Evolutionary conservation across 2,888 invertebrate species (phyloP).

Genomic region (Macrophya alboannulata): DNA sequence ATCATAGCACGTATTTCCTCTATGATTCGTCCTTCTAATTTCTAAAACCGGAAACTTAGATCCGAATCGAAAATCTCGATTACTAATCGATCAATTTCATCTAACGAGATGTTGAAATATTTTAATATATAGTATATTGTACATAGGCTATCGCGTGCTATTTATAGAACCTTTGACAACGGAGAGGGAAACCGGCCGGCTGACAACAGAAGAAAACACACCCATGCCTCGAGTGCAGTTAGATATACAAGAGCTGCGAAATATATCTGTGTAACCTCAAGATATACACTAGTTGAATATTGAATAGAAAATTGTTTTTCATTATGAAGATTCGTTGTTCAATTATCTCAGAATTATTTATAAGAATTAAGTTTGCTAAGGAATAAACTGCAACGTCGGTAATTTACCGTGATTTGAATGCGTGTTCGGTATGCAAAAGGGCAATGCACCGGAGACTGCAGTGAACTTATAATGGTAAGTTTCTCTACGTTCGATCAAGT

Average conservation of each 20-base stretch:
- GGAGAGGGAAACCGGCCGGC: constrained; percentile 28
- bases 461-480: neutral
- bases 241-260: neutral
- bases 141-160: neutral
- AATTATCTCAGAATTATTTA: neutral
- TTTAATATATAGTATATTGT: neutral
- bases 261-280: neutral
- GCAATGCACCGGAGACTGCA: neutral
- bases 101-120: neutral
- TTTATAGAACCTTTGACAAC: constrained; percentile 37
- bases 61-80: neutral
- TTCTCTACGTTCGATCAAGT: neutral
- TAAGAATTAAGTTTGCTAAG: too few relatives aligned
- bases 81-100: neutral
- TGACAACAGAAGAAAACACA: constrained; percentile 24
- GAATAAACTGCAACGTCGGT: neutral
- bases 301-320: neutral
- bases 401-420: constrained; percentile 34
- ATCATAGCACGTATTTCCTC: too few relatives aligned
- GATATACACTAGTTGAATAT: neutral
- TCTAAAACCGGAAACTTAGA: neutral
- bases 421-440: neutral
- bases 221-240: neutral
- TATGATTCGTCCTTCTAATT: neutral
- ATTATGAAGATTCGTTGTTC: neutral